Conservation (phyloP, 2,113 vertebrate genomes). For the Lepus europaeus region DNA sequence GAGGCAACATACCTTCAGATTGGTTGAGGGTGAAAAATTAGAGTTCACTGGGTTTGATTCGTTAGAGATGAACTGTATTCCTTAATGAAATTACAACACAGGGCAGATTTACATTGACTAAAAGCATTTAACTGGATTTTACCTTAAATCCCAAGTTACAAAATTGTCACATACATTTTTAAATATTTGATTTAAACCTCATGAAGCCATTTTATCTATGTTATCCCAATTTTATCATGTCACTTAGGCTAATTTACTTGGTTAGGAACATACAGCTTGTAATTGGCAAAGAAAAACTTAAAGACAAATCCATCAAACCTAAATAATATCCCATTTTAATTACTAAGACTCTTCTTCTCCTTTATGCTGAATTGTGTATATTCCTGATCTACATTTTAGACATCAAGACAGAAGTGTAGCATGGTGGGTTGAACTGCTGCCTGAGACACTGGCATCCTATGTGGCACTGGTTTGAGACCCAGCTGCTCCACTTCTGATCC, state of each 20-base stretch:
- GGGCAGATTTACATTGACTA: not conserved
- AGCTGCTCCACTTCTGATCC: too few species aligned
- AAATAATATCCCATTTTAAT: not conserved
- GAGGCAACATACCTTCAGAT: not conserved
- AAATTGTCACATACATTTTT: slow-evolving; percentile 1
- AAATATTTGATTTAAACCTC: not conserved
- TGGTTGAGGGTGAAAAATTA: not conserved
- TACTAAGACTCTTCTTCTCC: not conserved
- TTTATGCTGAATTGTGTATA: not conserved
- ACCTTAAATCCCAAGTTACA: not conserved
- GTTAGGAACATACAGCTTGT: not conserved
- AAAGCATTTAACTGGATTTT: not conserved
- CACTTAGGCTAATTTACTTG: not conserved
- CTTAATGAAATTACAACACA: slow-evolving; percentile 19
- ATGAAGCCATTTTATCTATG: not conserved
- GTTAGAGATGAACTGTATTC: not conserved
- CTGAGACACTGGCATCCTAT: too few species aligned
- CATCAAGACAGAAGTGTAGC: not conserved
- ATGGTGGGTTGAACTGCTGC: too few species aligned
- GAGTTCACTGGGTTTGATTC: not conserved
- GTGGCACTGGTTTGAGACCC: too few species aligned
- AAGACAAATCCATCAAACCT: not conserved
- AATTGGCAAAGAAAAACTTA: not conserved
- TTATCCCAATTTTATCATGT: not conserved
- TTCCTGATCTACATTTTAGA: not conserved